phyloP scores from a whole-genome alignment of 2,113 vertebrate genomes.

The Peromyscus leucopus region DNA sequence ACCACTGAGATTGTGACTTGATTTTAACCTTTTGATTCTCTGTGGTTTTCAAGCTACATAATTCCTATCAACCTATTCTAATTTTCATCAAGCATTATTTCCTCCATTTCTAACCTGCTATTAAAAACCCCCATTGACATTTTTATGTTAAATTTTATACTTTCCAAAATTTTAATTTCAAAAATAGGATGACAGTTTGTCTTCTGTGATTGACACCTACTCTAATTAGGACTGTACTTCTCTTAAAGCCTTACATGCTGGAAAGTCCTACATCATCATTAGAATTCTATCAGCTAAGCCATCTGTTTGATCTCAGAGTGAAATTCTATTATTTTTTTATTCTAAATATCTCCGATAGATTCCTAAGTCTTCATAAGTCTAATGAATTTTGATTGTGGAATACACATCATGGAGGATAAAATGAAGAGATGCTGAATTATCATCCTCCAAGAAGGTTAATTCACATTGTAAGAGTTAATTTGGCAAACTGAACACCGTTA shows the following conservation, averaged over 20 bases:
- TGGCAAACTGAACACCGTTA: neutral
- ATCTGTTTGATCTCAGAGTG: neutral
- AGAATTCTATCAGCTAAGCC: neutral
- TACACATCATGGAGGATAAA: neutral
- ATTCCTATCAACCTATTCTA: neutral
- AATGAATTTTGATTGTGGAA: neutral
- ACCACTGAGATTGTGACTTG: neutral
- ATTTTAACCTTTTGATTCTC: neutral
- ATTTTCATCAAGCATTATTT: neutral
- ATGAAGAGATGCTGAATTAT: neutral
- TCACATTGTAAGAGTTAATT: neutral
- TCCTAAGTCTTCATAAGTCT: neutral
- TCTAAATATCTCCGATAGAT: neutral
- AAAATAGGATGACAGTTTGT: neutral
- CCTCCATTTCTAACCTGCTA: neutral
- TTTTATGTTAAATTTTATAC: neutral
- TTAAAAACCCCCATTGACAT: neutral
- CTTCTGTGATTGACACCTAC: neutral
- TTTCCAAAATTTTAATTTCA: neutral
- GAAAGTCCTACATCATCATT: neutral
- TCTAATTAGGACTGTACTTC: neutral
- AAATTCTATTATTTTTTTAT: constrained; percentile 47
- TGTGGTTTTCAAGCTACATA: neutral
- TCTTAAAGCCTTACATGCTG: neutral
- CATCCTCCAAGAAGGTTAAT: neutral